A percentile compares a stretch with the other conserved stretches of the same genome.
phyloP scores from a whole-genome alignment of 2,797 vertebrate species.

The Lacerta bilineata region DNA sequence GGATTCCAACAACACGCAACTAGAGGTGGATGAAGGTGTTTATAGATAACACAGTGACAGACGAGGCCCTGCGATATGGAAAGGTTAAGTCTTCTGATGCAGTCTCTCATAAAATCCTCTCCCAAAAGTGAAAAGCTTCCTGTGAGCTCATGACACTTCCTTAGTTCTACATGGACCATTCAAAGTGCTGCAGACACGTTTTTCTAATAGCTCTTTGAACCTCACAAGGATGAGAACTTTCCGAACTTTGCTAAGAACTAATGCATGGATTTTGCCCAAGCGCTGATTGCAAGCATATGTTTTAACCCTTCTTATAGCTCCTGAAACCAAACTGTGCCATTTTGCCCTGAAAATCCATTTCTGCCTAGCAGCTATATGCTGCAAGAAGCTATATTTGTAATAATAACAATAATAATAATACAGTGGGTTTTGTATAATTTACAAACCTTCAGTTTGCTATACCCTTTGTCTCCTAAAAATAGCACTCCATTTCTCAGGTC shows the following conservation, averaged over 20 bases:
- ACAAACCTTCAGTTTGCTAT: neutral
- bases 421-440: neutral
- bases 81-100: neutral
- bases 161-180: neutral
- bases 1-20: too few relatives aligned
- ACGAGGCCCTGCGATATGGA: too few relatives aligned
- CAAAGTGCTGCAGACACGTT: neutral
- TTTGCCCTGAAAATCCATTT: constrained; percentile 26
- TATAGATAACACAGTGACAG: too few relatives aligned
- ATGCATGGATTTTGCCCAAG: neutral
- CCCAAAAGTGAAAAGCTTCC: neutral
- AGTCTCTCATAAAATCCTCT: neutral
- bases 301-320: neutral
- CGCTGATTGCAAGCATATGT: neutral
- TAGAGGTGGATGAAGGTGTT: too few relatives aligned
- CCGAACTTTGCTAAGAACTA: neutral
- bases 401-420: neutral
- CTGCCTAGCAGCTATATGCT: neutral
- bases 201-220: neutral
- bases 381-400: neutral
- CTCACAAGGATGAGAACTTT: neutral
- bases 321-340: neutral
- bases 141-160: neutral
- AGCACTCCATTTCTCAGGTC: constrained; percentile 10
- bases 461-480: constrained; percentile 24